Base-by-base conservation (phyloP, 2,888 invertebrate species). In the Ethmia dodecea region DNA sequence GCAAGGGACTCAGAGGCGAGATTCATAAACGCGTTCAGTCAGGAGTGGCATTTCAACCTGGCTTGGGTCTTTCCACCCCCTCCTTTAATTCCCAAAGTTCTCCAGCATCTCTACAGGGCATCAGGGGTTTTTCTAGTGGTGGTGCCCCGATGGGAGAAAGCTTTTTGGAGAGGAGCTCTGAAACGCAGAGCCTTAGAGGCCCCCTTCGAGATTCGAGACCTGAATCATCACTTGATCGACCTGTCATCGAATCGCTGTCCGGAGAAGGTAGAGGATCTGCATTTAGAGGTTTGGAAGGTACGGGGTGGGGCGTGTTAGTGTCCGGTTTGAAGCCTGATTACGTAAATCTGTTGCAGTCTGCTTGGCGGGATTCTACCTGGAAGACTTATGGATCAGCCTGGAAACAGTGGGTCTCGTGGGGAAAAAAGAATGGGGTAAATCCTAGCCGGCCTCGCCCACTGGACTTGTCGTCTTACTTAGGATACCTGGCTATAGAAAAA, bases 31-130 rank as follows among this genome's bases (percentile, higher is more conserved):
- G 54, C 56, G 1, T 58, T 59, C 49, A 51, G 51, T 42, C 44
- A 40, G 10, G 25, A 2, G 2, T 57, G 56, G 52, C 8, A 38
- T 2, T 55, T 31, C 25, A 28, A 33, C 0, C 33, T 54, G 13
- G 56, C 37, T 0, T 63, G 60, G 39, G 35, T 59, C 5, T 61
- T 62, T 30, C 59, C 62, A 2, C 62, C 61, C 3, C 63, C 58
- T 9, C 26, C 11, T 5, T 29, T 52, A 6, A 38, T 60, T 1
- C 59, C 59, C 3, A 25, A 41, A 18, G 51, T 61, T 1, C 43
- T 55, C 9, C 22, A 26, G 1, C 54, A 59, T 20, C 42, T 59
- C 54, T 31, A 26, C 33, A 34, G 12, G 1, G 43, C 42, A 11
- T 54, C 35, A 35, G 38, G 38, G n/a, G n/a, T n/a, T n/a, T n/a